phyloP scores from a whole-genome alignment of 2,113 vertebrate genomes.

The Alexandromys fortis region DNA sequence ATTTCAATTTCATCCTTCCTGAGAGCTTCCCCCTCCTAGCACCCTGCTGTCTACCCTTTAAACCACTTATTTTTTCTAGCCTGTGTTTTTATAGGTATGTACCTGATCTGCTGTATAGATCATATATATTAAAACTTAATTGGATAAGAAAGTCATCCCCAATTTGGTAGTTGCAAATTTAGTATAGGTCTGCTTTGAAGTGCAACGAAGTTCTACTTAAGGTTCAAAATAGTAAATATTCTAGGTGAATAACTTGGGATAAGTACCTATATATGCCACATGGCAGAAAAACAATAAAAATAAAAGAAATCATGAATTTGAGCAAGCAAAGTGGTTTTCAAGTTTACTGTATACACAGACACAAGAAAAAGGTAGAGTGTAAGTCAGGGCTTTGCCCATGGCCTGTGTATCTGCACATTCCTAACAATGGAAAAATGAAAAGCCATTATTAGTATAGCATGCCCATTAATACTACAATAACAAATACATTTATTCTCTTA shows the following conservation, averaged over 20 bases:
- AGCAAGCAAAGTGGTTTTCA: background rate
- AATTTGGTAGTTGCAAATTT: background rate
- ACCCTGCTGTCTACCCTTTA: background rate
- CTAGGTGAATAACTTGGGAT: background rate
- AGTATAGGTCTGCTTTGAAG: background rate
- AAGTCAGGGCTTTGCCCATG: background rate
- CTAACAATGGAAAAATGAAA: constrained; percentile 16
- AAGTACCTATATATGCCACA: background rate
- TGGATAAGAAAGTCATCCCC: background rate
- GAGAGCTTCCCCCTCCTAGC: background rate
- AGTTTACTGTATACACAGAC: background rate
- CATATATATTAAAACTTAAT: background rate
- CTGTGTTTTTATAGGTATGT: background rate
- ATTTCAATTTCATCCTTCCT: background rate
- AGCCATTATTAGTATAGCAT: background rate
- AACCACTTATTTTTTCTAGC: background rate
- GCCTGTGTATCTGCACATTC: background rate
- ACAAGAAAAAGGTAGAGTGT: background rate
- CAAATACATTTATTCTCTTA: background rate
- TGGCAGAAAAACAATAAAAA: background rate
- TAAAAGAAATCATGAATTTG: background rate
- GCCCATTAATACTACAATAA: constrained; percentile 14
- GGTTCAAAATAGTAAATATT: background rate
- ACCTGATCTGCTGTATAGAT: background rate
- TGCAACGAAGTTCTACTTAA: constrained; percentile 10